Base-by-base conservation (phyloP, 1,140 invertebrate species). In the Drosophila bocqueti region DNA sequence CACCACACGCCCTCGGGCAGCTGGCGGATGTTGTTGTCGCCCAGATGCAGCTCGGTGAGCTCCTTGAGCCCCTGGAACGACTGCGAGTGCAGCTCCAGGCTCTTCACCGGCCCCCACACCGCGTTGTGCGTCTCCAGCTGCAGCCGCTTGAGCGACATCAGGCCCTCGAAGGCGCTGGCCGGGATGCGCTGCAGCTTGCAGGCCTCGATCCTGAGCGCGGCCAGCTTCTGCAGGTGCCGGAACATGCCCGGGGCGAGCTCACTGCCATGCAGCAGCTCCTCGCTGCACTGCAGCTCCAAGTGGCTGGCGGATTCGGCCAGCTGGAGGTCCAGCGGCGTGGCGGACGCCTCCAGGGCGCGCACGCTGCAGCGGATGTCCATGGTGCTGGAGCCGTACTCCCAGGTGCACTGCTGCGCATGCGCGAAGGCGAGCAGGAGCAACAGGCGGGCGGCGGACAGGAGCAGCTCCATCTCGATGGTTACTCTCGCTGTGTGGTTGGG, bases 161-260 rank as follows among this genome's bases (percentile, higher is more conserved):
- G 93, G 4, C 96, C 96, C 67, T 95, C 95, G 83, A 97, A 96
- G 7, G 95, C 95, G 38, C 95, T 95, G 11, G 95, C 94, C 0
- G 96, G 95, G 52, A 97, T 93, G 16, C 95, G 94, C 11, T 96
- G 93, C 49, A 97, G 94, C 91, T 97, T 97, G 93, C 97, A 97
- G 54, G 95, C 94, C 65, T 95, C 94, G 62, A 97, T 93, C 40
- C 93, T 93, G 34, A 97, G 93, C 82, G 96, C 95, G 64, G 95
- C 94, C 11, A 97, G 93, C 59, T 96, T 95, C 82, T 95, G 94
- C 46, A 97, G 93, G 57, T 95, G 95, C 34, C 94, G 94, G 93
- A 97, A 96, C 73, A 94, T 94, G 61, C 95, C 95, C 2, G 94
- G 94, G 24, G 94, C 93, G 34, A 97, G 92, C 13, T 95, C 94